phyloP scores from a whole-genome alignment of 2,113 vertebrate species.

The Engystomops pustulosus region DNA sequence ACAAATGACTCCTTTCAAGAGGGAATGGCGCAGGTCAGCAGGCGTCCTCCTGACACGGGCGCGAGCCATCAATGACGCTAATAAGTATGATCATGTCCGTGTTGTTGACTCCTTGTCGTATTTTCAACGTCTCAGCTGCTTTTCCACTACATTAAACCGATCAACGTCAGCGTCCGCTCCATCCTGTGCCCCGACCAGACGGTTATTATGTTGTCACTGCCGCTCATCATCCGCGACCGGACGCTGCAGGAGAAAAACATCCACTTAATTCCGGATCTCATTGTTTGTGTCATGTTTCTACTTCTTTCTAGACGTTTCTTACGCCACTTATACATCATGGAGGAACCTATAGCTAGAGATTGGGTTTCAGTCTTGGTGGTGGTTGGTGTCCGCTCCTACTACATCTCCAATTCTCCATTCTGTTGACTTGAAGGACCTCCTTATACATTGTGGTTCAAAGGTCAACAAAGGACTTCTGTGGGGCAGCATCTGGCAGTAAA shows the following conservation, averaged over 20 bases:
- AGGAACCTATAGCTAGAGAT: too few relatives aligned
- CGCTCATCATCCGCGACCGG: background rate
- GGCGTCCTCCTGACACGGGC: background rate
- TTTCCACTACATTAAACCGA: constrained; percentile 45
- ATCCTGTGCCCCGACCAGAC: background rate
- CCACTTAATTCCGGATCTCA: background rate
- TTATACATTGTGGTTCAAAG: too few relatives aligned
- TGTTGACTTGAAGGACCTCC: too few relatives aligned
- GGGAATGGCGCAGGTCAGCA: background rate
- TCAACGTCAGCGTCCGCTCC: constrained; percentile 12
- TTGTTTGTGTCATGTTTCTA: background rate
- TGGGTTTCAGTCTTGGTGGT: too few relatives aligned
- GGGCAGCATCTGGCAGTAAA: too few relatives aligned
- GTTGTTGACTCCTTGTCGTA: background rate
- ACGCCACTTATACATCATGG: too few relatives aligned
- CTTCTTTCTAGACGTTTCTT: too few relatives aligned
- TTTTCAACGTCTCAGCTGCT: constrained; percentile 37
- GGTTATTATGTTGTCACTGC: constrained; percentile 46
- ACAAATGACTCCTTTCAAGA: constrained; percentile 21
- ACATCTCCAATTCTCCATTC: too few relatives aligned
- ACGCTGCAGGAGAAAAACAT: background rate
- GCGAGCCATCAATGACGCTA: background rate
- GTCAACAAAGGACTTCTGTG: too few relatives aligned
- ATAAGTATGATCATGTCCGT: constrained; percentile 44
- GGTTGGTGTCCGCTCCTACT: too few relatives aligned